These are phyloP conservation scores for Mesoclemmys tuberculata DNA, from an alignment of 2,113 vertebrate genomes.

Conservation along the genomic window DNA sequence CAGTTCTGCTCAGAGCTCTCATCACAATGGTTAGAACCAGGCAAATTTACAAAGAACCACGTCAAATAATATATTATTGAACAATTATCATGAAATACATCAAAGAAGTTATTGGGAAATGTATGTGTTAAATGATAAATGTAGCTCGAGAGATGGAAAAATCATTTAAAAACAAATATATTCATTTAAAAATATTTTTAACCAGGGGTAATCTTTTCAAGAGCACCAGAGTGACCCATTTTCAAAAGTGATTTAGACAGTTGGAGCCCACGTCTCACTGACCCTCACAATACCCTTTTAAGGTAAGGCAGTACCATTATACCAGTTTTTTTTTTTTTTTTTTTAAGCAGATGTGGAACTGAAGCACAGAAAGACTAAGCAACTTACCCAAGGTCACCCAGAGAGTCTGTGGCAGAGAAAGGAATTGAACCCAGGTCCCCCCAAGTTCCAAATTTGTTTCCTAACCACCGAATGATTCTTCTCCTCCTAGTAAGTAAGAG, in stretches of 20 bases:
- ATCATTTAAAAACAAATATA: neutral
- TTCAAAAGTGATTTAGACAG: neutral
- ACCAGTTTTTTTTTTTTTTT: neutral
- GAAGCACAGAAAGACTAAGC: neutral
- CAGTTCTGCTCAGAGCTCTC: accelerated
- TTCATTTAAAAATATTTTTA: neutral
- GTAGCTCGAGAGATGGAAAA: neutral
- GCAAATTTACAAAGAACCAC: neutral
- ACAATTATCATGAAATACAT: neutral
- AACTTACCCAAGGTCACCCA: neutral
- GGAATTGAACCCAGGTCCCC: neutral
- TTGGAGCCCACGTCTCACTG: neutral
- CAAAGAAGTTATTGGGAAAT: neutral
- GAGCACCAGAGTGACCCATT: neutral
- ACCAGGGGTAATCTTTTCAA: neutral
- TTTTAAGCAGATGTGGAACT: neutral
- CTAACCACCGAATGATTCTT: neutral
- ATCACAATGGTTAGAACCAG: accelerated
- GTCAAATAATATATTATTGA: neutral
- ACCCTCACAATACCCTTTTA: neutral
- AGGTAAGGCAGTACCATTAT: neutral
- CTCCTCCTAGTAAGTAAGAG: neutral
- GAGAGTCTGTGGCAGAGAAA: neutral
- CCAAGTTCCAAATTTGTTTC: neutral
- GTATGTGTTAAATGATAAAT: neutral